Conservation (phyloP, 2,113 vertebrate species). For the Felis chaus region DNA sequence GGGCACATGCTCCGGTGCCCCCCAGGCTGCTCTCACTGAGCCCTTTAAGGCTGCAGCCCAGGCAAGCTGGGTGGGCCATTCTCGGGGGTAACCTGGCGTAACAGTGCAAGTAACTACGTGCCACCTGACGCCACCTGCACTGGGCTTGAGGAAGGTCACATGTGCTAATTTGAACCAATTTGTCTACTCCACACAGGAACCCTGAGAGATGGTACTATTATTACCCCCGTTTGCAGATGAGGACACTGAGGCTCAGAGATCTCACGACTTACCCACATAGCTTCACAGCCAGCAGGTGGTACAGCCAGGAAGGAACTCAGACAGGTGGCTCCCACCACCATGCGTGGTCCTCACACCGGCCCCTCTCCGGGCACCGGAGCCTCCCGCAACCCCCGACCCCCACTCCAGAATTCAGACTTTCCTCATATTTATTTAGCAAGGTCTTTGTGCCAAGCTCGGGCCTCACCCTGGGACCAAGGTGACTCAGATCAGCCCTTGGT, state of each 20-base stretch:
- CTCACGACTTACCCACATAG: background rate
- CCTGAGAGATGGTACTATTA: background rate
- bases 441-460: background rate
- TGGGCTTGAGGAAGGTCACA: fast-evolving
- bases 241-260: background rate
- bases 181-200: background rate
- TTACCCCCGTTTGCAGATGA: background rate
- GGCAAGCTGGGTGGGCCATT: no score
- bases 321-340: background rate
- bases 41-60: background rate
- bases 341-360: fast-evolving
- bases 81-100: fast-evolving
- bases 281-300: background rate
- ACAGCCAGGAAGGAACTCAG: background rate
- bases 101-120: fast-evolving
- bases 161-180: background rate
- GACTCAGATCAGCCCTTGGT: background rate
- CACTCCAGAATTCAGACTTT: background rate
- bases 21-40: background rate
- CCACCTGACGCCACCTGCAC: background rate
- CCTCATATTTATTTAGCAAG: background rate
- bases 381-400: background rate
- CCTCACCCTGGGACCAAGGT: background rate
- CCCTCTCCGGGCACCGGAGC: background rate
- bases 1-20: background rate